Evolutionary conservation across 2,113 vertebrate species (phyloP).

Genomic region (Actenoides hombroni): DNA sequence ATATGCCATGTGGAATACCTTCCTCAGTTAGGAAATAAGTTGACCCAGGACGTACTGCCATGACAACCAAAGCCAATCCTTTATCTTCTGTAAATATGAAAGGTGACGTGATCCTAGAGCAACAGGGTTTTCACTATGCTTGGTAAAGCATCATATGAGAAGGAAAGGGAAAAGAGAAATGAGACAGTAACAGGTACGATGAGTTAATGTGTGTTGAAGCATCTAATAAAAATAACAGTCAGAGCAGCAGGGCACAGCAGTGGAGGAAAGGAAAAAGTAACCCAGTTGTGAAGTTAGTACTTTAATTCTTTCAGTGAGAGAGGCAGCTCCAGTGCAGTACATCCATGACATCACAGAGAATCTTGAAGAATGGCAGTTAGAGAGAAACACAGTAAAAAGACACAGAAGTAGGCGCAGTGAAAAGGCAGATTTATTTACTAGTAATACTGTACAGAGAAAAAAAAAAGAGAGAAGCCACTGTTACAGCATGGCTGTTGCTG

Average conservation of each 20-base stretch:
- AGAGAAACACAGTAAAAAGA: conserved; percentile 82
- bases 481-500: conserved; percentile 81
- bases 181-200: not conserved
- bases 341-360: not conserved
- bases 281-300: conserved; percentile 29
- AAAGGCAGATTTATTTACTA: conserved; percentile 91
- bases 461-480: conserved; percentile 81
- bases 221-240: not conserved
- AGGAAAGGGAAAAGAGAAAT: not conserved
- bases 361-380: conserved; percentile 57
- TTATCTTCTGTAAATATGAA: not conserved
- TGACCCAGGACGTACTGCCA: not conserved
- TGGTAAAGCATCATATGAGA: not conserved
- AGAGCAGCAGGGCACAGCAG: not conserved
- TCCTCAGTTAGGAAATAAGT: not conserved
- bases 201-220: conserved; percentile 22
- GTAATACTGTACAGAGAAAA: conserved; percentile 84
- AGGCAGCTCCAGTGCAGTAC: not conserved
- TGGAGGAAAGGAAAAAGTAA: not conserved
- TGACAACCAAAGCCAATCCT: not conserved
- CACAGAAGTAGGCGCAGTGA: conserved; percentile 79
- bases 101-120: not conserved
- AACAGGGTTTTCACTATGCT: not conserved
- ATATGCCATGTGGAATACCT: not conserved
- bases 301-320: conserved; percentile 34